Percentiles rank a stretch among this genome's conserved stretches.
Conservation (phyloP, 2,113 vertebrate genomes). For the Montifringilla adamsi region DNA sequence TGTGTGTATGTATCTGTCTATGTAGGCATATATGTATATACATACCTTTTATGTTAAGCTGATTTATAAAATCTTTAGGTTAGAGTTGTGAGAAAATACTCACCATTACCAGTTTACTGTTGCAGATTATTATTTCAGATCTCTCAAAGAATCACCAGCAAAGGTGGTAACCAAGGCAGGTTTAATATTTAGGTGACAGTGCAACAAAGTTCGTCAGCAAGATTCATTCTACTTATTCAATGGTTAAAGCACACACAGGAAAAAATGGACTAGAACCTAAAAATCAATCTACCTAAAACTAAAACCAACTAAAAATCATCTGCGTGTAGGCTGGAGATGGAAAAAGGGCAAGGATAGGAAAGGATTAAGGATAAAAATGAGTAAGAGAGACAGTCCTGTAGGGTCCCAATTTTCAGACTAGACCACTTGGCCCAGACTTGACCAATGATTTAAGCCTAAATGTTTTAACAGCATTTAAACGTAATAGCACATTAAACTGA, state of each 20-base stretch:
- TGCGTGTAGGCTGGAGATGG: fast-evolving
- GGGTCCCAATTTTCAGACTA: background rate
- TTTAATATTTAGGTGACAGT: background rate
- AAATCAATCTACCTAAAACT: background rate
- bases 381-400: background rate
- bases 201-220: background rate
- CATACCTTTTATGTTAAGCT: background rate
- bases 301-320: background rate
- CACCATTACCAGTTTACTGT: background rate
- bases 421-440: background rate
- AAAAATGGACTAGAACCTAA: background rate
- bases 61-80: background rate
- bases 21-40: background rate
- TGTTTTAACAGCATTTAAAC: background rate
- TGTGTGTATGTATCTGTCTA: background rate
- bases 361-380: background rate
- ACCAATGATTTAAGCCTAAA: background rate
- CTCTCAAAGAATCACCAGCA: background rate
- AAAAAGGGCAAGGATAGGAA: background rate
- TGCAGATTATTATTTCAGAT: background rate
- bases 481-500: background rate
- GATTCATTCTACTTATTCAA: background rate
- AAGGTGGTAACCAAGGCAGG: background rate
- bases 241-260: background rate
- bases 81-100: background rate